These are phyloP conservation scores for Triplophysa siluroides DNA, from an alignment of 2,113 vertebrate species.

Conservation along the genomic window DNA sequence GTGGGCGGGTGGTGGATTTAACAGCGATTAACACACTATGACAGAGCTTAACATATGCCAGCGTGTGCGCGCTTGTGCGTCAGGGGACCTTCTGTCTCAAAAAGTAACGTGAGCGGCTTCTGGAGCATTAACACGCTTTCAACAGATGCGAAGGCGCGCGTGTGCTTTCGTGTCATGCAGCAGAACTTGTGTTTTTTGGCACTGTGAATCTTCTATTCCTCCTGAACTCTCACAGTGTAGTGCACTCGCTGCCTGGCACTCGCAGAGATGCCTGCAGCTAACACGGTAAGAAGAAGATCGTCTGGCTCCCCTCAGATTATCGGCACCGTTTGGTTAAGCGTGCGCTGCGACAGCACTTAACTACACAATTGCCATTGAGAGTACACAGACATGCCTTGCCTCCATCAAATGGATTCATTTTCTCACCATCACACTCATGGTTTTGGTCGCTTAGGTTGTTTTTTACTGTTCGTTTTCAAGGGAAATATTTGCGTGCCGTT, in stretches of 20 bases:
- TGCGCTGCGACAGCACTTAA: not conserved
- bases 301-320: slow-evolving; percentile 24
- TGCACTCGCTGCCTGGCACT: slow-evolving; percentile 16
- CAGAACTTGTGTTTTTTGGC: slow-evolving; percentile 46
- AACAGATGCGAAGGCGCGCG: slow-evolving; percentile 28
- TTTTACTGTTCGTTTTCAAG: slow-evolving; percentile 6
- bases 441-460: not conserved
- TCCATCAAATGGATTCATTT: slow-evolving; percentile 15
- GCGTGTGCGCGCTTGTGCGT: not conserved
- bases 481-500: slow-evolving; percentile 18
- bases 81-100: slow-evolving; percentile 34
- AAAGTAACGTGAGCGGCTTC: slow-evolving; percentile 29
- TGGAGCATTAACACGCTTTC: slow-evolving; percentile 32
- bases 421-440: not conserved
- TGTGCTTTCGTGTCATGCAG: slow-evolving; percentile 27
- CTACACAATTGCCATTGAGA: not conserved
- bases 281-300: slow-evolving; percentile 24
- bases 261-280: slow-evolving; percentile 19
- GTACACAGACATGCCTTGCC: not conserved
- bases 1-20: slow-evolving; percentile 10
- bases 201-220: slow-evolving; percentile 52
- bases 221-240: slow-evolving; percentile 26
- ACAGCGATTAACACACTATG: slow-evolving; percentile 22
- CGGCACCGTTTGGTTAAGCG: not conserved
- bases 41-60: slow-evolving; percentile 39